Percentiles rank a stretch among this genome's conserved stretches.
Conservation (phyloP, 1,140 invertebrate genomes). For the Heliothis subflexa region DNA sequence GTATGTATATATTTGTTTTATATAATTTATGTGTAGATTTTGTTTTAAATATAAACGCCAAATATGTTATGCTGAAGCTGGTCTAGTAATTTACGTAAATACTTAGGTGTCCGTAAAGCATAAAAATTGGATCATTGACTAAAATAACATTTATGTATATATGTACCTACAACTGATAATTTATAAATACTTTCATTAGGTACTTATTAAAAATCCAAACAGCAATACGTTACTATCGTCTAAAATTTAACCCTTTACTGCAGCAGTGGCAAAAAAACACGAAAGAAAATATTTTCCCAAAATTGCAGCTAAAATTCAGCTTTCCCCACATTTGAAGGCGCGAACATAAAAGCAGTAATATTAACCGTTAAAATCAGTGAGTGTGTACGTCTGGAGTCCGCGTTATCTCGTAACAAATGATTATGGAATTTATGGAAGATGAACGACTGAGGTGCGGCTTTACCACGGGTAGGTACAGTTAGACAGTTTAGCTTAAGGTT, state of each 20-base stretch:
- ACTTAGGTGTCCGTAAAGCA: too few species aligned
- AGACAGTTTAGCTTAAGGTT: background rate
- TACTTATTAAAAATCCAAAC: too few species aligned
- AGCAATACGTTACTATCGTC: too few species aligned
- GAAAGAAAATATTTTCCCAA: background rate
- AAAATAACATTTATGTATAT: too few species aligned
- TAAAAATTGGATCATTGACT: too few species aligned
- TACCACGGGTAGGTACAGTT: slow-evolving; percentile 19
- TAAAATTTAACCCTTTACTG: background rate
- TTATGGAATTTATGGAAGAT: slow-evolving; percentile 55
- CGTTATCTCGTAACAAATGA: slow-evolving; percentile 56
- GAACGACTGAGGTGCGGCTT: slow-evolving; percentile 51
- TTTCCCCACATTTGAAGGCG: background rate
- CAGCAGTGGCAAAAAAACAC: background rate
- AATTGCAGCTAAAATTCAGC: background rate
- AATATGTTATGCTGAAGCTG: too few species aligned
- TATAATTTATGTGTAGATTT: too few species aligned
- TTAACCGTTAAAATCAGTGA: slow-evolving; percentile 49
- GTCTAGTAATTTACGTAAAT: too few species aligned
- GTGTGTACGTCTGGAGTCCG: slow-evolving; percentile 36
- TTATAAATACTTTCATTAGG: too few species aligned
- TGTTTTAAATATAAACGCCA: too few species aligned
- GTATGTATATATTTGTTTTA: too few species aligned
- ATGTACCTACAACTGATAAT: too few species aligned
- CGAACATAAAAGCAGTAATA: slow-evolving; percentile 39